phyloP scores from a whole-genome alignment of 2,888 invertebrate genomes.

The Cerastoderma edule region DNA sequence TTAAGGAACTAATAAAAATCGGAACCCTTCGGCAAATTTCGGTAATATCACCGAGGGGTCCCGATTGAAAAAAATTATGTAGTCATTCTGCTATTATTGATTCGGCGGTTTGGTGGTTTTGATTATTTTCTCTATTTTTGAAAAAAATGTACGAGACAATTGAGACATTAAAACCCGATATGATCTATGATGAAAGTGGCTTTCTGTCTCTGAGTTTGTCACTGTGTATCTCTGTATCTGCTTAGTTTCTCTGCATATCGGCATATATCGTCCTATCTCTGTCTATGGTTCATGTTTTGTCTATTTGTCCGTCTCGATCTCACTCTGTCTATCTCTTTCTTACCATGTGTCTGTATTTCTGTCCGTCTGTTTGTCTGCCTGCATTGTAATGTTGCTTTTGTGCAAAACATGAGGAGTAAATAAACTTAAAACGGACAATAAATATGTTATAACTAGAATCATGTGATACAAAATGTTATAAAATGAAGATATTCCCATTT shows the following conservation, averaged over 20 bases:
- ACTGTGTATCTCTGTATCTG: no score
- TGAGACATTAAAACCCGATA: background rate
- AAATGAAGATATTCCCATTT: no score
- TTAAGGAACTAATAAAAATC: background rate
- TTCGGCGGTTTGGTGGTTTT: background rate
- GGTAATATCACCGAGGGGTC: background rate
- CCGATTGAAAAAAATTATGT: background rate
- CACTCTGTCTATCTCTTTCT: conserved; percentile 12
- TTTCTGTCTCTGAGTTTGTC: no score
- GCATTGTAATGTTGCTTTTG: background rate
- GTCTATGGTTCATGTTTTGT: background rate
- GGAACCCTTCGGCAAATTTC: background rate
- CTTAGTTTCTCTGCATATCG: no score
- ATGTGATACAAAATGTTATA: no score
- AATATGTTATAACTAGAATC: no score
- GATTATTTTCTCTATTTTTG: background rate
- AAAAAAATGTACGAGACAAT: background rate
- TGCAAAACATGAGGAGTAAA: no score
- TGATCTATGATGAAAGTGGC: no score
- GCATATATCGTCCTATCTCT: background rate
- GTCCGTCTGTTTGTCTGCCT: background rate
- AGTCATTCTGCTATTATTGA: background rate
- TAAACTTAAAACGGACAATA: no score
- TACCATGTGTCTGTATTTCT: no score
- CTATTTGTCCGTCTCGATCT: conserved; percentile 4